A percentile compares a stretch with the other conserved stretches of the same genome.
These are phyloP conservation scores for Acholoe squamosa DNA, from an alignment of 2,888 invertebrate genomes.

Conservation along the genomic window DNA sequence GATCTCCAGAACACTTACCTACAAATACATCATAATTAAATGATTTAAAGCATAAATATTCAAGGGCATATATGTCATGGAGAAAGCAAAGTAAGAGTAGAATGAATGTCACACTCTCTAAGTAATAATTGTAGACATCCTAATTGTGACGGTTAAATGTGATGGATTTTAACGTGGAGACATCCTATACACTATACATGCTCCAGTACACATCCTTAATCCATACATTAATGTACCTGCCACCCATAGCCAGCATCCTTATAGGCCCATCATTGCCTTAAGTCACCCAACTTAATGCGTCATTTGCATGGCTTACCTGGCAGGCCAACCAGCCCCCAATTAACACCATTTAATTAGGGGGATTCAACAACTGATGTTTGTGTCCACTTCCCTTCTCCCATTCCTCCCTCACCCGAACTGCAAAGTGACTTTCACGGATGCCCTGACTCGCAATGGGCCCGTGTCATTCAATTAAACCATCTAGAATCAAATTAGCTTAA, in stretches of 20 bases:
- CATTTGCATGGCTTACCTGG: conserved; percentile 41
- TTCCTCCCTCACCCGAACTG: neutral
- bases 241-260: no score
- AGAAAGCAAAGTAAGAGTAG: no score
- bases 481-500: conserved; percentile 55
- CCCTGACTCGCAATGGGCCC: neutral
- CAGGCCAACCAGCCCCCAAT: neutral
- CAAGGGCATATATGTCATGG: no score
- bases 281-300: neutral
- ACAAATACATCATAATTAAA: no score
- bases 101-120: no score
- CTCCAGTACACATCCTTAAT: neutral
- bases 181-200: neutral
- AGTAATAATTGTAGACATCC: no score
- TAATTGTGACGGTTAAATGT: no score
- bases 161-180: no score
- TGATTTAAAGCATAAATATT: no score
- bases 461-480: conserved; percentile 56
- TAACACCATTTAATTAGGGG: conserved; percentile 50
- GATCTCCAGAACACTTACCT: no score
- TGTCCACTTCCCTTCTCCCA: conserved; percentile 27
- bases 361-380: conserved; percentile 37
- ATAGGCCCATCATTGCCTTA: neutral
- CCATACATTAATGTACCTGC: no score
- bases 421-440: conserved; percentile 44